These are phyloP conservation scores for Drosophila serrata DNA, from an alignment of 1,140 invertebrate species.

Conservation along the genomic window DNA sequence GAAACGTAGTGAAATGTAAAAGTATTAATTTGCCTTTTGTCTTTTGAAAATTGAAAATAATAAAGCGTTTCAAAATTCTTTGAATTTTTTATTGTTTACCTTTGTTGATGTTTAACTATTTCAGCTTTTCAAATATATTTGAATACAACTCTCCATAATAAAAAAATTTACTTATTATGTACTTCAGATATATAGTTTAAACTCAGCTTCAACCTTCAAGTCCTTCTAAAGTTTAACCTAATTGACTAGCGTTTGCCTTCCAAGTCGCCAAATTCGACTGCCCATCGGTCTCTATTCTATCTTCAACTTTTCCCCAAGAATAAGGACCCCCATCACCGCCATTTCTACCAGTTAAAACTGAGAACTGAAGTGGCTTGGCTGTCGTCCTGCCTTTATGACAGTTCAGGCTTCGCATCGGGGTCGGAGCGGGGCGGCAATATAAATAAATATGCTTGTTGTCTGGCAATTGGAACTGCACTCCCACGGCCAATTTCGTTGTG, in stretches of 20 bases:
- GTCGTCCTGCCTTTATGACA: constrained; percentile 41
- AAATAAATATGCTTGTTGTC: constrained; percentile 71
- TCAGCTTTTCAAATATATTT: not conserved
- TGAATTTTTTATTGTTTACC: no score
- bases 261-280: not conserved
- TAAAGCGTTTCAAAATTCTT: no score
- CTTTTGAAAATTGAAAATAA: no score
- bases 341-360: constrained; percentile 3
- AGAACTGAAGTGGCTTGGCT: constrained; percentile 19
- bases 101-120: not conserved
- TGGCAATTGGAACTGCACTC: constrained; percentile 75
- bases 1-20: no score
- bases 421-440: constrained; percentile 41
- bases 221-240: not conserved
- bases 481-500: constrained; percentile 75
- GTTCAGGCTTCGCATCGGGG: constrained; percentile 37
- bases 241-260: not conserved
- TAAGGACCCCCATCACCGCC: not conserved
- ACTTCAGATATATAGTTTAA: not conserved
- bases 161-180: no score
- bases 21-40: no score
- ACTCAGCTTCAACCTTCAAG: not conserved
- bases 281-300: not conserved
- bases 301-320: constrained; percentile 1
- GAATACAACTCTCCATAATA: no score